Conservation (phyloP, 2,797 vertebrate genomes). For the Gastrophryne carolinensis region DNA sequence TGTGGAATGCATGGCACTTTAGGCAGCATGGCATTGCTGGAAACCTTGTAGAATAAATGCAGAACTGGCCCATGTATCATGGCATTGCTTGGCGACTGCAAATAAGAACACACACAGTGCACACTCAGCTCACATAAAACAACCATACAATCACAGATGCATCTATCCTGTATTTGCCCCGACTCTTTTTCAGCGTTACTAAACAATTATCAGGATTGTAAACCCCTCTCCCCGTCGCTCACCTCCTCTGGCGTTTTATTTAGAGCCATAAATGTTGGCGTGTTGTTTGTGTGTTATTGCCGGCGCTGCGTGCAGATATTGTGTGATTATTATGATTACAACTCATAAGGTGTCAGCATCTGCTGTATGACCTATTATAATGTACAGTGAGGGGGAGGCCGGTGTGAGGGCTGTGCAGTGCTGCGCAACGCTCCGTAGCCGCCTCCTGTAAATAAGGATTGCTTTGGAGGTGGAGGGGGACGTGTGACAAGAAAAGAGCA, state of each 20-base stretch:
- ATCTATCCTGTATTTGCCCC: too few relatives aligned
- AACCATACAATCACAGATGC: too few relatives aligned
- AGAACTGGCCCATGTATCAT: too few relatives aligned
- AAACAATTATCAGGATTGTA: not conserved
- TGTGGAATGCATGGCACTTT: too few relatives aligned
- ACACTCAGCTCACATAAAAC: too few relatives aligned
- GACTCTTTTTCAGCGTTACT: not conserved
- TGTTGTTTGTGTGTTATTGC: not conserved
- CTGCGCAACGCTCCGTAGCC: not conserved
- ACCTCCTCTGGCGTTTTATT: not conserved
- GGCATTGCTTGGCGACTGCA: too few relatives aligned
- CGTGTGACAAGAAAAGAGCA: not conserved
- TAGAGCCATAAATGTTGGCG: not conserved
- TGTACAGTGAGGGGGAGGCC: not conserved
- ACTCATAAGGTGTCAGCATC: not conserved
- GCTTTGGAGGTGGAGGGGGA: not conserved
- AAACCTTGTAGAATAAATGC: too few relatives aligned
- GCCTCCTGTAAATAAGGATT: not conserved
- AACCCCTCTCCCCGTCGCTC: not conserved
- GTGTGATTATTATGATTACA: slow-evolving; percentile 6
- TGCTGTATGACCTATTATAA: not conserved
- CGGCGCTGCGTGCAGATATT: not conserved
- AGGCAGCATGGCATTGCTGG: too few relatives aligned
- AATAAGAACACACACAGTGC: too few relatives aligned
- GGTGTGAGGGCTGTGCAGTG: not conserved